Evolutionary conservation across 2,797 vertebrate species (phyloP), one percentile per base, ranked within the genome.

Genomic region (Arnoldichthys spilopterus): DNA sequence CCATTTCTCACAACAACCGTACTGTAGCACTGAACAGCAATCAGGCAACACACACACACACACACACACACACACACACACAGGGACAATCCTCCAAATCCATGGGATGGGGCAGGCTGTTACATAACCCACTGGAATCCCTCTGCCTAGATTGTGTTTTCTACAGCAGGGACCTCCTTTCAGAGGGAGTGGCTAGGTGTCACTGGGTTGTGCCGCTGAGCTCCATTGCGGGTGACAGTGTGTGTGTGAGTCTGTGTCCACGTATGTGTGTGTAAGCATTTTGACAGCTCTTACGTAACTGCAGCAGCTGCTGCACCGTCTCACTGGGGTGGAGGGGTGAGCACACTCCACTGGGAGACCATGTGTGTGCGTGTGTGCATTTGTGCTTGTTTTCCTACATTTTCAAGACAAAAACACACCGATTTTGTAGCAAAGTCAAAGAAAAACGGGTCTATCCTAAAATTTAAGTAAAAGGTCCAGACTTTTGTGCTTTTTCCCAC

Each of bases 211-310:
- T 49, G 34, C 58, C 24, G 61, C 67, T 13, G 34, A 73, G 40
- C 68, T 73, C 71, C 18, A 22, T 1, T 47, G 67, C 58, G n/a
- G 47, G 78, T 30, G 63, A 59, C 58, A 18, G 77, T 83, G 32
- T 4, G 59, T 15, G 70, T 71, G 81, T 74, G 73, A 13, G 43
- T 47, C 11, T 47, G 43, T 47, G 43, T 47, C 12, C 3, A 34
- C 15, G 47, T 30, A 51, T 83, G 40, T 7, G 63, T 18, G 72
- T 73, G 78, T 76, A 72, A 76, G 66, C 37, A 16, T 53, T 71
- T n/a, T 56, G 62, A 63, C 77, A 72, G 49, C 20, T 34, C 75
- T 85, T 83, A 72, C 58, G 76, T 85, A 86, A 86, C 71, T 15
- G 28, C 45, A 77, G 75, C 84, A 86, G 79, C 81, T 83, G 80